Evolutionary conservation across 2,888 invertebrate genomes (phyloP).

Genomic region (Oscheius sp.): DNA sequence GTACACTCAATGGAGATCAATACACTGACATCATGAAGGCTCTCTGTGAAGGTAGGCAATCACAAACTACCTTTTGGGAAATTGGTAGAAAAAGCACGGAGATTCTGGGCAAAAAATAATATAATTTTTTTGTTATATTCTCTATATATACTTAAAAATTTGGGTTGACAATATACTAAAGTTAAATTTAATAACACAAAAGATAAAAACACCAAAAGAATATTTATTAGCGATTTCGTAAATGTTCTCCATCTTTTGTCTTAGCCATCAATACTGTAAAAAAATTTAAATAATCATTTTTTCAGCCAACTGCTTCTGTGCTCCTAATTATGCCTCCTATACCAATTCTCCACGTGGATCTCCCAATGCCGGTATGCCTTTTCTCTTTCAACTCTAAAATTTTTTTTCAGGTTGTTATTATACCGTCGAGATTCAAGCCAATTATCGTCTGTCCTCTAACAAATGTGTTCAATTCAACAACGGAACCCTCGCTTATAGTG

Average conservation of each 20-base stretch:
- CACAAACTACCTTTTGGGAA: not conserved
- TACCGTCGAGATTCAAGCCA: not conserved
- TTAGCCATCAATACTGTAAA: not conserved
- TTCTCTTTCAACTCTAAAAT: not conserved
- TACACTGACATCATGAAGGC: not conserved
- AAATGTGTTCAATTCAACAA: constrained; percentile 17
- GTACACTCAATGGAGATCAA: not conserved
- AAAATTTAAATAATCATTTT: not conserved
- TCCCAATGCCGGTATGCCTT: not conserved
- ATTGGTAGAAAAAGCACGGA: no score
- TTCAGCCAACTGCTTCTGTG: not conserved
- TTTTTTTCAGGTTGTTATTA: not conserved
- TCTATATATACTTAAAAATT: not conserved
- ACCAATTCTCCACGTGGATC: not conserved
- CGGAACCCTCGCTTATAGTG: constrained; percentile 11
- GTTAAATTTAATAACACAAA: no score
- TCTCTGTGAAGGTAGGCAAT: constrained; percentile 5
- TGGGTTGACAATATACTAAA: no score
- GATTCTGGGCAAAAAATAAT: no score
- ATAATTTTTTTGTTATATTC: not conserved
- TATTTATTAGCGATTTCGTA: no score
- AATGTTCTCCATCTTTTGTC: no score
- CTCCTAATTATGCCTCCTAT: not conserved
- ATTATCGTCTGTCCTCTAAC: constrained; percentile 13
- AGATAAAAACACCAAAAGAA: not conserved